Percentiles rank a stretch among this genome's conserved stretches.
Conservation (phyloP, 2,888 invertebrate species). For the Scaeva pyrastri region DNA sequence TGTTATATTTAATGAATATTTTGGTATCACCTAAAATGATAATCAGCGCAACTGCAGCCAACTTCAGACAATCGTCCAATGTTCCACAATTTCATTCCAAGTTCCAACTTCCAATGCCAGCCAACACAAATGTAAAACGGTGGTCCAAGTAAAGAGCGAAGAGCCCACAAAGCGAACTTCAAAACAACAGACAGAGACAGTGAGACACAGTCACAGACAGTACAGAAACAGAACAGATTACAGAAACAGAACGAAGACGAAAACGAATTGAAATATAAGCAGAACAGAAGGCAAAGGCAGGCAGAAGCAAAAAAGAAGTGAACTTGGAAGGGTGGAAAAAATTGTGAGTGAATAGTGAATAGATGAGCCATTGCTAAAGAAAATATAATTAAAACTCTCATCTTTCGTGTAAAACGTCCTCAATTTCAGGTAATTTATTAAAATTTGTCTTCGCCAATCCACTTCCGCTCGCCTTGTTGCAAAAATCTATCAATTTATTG, state of each 20-base stretch:
- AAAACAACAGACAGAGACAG: slow-evolving; percentile 48
- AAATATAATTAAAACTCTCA: slow-evolving; percentile 43
- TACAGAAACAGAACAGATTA: too few species aligned
- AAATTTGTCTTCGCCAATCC: background rate
- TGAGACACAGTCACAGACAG: too few species aligned
- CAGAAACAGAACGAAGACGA: too few species aligned
- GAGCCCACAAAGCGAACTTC: slow-evolving; percentile 43
- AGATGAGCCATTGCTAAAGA: slow-evolving; percentile 49
- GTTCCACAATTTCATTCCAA: too few species aligned
- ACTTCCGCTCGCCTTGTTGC: background rate
- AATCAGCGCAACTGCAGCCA: background rate
- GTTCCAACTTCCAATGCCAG: background rate
- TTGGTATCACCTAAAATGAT: slow-evolving; percentile 33
- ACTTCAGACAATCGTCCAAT: slow-evolving; percentile 35
- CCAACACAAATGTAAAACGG: slow-evolving; percentile 26
- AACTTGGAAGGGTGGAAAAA: slow-evolving; percentile 71
- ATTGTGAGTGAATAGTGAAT: slow-evolving; percentile 40
- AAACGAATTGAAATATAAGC: slow-evolving; percentile 35
- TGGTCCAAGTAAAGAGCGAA: slow-evolving; percentile 48
- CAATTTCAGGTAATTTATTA: slow-evolving; percentile 50
- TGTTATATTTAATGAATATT: too few species aligned
- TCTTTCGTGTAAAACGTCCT: slow-evolving; percentile 46
- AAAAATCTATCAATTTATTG: background rate
- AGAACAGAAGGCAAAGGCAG: too few species aligned
- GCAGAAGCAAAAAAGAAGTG: slow-evolving; percentile 63